Evolutionary conservation across 2,113 vertebrate genomes (phyloP), one percentile per base, ranked within the genome.

Genomic region (Aramus guarauna): DNA sequence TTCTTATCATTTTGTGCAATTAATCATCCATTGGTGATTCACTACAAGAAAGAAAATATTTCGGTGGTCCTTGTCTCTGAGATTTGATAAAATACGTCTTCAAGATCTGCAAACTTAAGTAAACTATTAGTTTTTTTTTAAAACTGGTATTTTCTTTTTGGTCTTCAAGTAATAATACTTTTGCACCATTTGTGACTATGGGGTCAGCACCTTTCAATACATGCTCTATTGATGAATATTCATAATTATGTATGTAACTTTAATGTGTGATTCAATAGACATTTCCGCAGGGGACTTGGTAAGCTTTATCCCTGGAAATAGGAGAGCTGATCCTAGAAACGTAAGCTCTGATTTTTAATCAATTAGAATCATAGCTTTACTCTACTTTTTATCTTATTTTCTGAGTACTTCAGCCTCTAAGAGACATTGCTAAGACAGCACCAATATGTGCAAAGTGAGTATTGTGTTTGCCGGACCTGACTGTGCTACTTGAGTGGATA

Each of bases 11-110:
- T 90, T 92, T 94, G 80, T 95, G 85, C n/a, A 37, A 19, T 94
- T 63, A 89, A 55, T 97, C 83, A 94, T 97, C 85, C 34, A 43
- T 82, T 94, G 56, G 60, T 79, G n/a, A 47, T 67, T 92, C 55
- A 47, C 55, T 82, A 27, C 13, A 53, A 82, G 26, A 84, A 52
- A 93, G 52, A 92, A 92, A 69, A 83, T 90, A 13, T 15, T 91
- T 74, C 53, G 53, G 13, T 79, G 60, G 27, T 84, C 22, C 30
- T 58, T 82, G 12, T 91, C 19, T 78, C 36, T 39, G 60, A 86
- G 50, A 30, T 2, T 19, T 22, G 52, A 45, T 80, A 74, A 85
- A 23, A 45, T 18, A 10, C 0, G 0, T 95, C 48, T 60, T 78
- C 36, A 73, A 60, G 62, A 47, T 48, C 24, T 84, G 18, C 34